A percentile compares a stretch with the other conserved stretches of the same genome.
These are phyloP conservation scores for Priocnemis perturbator DNA, from an alignment of 2,888 invertebrate genomes.

Conservation along the genomic window DNA sequence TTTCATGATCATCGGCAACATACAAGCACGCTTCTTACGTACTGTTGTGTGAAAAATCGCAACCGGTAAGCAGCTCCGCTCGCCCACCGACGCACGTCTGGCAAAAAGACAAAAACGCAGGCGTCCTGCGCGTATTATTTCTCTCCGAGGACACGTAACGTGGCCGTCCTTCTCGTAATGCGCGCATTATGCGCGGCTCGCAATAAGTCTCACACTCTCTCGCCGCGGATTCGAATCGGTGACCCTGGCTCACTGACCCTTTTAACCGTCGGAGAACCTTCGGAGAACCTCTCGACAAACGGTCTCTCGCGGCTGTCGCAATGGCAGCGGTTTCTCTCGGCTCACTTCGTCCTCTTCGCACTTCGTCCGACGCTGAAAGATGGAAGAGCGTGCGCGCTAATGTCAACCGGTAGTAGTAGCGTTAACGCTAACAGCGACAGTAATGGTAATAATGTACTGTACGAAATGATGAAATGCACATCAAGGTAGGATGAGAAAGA, in stretches of 20 bases:
- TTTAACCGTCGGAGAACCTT: slow-evolving; percentile 32
- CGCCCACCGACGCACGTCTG: neutral
- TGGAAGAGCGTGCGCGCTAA: neutral
- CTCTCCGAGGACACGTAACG: neutral
- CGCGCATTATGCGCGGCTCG: neutral
- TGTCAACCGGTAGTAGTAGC: too few relatives aligned
- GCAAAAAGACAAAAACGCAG: neutral
- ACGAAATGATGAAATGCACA: too few relatives aligned
- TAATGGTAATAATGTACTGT: too few relatives aligned
- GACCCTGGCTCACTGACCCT: slow-evolving; percentile 70
- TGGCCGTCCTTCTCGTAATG: too few relatives aligned
- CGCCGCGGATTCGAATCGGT: slow-evolving; percentile 51
- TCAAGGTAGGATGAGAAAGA: too few relatives aligned
- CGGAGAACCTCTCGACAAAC: slow-evolving; percentile 6
- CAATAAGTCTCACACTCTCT: neutral
- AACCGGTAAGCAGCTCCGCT: too few relatives aligned
- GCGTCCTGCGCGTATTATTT: neutral
- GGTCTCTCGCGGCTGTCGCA: neutral
- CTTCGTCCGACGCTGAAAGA: neutral
- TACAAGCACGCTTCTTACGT: too few relatives aligned
- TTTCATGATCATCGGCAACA: too few relatives aligned
- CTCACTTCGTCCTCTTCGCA: neutral
- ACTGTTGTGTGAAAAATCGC: too few relatives aligned
- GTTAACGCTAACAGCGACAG: too few relatives aligned
- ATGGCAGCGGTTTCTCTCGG: neutral